Conservation (phyloP, 2,113 vertebrate genomes). For the Cavia aperea region DNA sequence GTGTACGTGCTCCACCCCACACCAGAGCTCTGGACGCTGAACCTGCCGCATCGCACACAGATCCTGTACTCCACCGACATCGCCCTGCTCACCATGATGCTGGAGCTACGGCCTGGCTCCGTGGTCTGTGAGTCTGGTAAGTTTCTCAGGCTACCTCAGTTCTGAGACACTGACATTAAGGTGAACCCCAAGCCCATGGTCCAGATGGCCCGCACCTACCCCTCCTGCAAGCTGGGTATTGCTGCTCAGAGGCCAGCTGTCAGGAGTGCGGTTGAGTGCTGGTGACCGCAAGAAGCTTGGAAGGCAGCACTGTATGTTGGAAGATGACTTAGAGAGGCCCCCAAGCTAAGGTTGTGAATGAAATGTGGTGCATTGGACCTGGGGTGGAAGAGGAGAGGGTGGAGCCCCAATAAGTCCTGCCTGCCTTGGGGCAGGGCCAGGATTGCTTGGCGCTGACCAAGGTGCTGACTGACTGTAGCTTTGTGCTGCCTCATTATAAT, state of each 20-base stretch:
- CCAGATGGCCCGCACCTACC: background rate
- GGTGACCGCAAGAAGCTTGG: background rate
- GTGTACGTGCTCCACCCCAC: slow-evolving; percentile 96
- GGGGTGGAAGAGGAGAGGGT: background rate
- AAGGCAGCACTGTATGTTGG: background rate
- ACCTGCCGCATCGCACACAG: slow-evolving; percentile 94
- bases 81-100: slow-evolving; percentile 94
- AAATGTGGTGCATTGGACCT: background rate
- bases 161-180: background rate
- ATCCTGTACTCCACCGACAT: slow-evolving; percentile 98
- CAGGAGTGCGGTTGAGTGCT: background rate
- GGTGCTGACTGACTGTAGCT: background rate
- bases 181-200: background rate
- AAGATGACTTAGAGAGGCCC: background rate
- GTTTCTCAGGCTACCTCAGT: background rate
- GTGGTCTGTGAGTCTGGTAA: slow-evolving; percentile 96
- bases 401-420: background rate
- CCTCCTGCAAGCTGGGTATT: background rate
- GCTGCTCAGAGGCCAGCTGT: rapidly evolving
- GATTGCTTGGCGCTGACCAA: background rate
- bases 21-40: slow-evolving; percentile 93
- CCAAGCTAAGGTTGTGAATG: background rate
- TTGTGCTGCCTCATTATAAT: background rate
- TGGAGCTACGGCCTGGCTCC: slow-evolving; percentile 94
- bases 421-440: background rate